Evolutionary conservation across 2,888 invertebrate genomes (phyloP).

Genomic region (Rotaria macrura): DNA sequence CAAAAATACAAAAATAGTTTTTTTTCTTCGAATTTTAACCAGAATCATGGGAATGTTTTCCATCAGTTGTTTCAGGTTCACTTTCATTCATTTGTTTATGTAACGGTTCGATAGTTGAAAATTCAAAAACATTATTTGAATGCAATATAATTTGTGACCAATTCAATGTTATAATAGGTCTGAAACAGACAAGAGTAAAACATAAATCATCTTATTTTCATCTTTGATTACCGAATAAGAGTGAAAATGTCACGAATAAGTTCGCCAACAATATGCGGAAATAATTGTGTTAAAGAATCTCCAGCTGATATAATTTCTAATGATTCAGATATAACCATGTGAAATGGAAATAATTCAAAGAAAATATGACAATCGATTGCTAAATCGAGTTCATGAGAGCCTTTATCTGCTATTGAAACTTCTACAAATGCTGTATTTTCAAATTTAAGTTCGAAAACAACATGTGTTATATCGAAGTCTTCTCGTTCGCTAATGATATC

Average conservation of each 20-base stretch:
- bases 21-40: no score
- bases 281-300: constrained; percentile 42
- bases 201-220: constrained; percentile 53
- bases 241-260: constrained; percentile 83
- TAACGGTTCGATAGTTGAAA: constrained; percentile 31
- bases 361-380: constrained; percentile 55
- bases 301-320: constrained; percentile 47
- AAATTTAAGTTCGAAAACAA: constrained; percentile 82
- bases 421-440: constrained; percentile 63
- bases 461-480: constrained; percentile 78
- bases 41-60: background rate
- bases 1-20: constrained; percentile 28
- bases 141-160: constrained; percentile 71
- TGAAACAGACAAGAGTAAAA: background rate
- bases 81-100: background rate
- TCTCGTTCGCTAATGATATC: constrained; percentile 75
- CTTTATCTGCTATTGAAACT: constrained; percentile 25
- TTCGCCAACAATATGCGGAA: constrained; percentile 57
- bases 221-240: constrained; percentile 73
- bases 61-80: background rate
- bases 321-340: constrained; percentile 77
- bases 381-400: constrained; percentile 19
- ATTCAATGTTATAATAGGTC: background rate
- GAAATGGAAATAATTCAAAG: constrained; percentile 93
- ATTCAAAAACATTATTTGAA: constrained; percentile 88